These are phyloP conservation scores for Rallus limicola DNA, from an alignment of 2,113 vertebrate species.

Conservation along the genomic window DNA sequence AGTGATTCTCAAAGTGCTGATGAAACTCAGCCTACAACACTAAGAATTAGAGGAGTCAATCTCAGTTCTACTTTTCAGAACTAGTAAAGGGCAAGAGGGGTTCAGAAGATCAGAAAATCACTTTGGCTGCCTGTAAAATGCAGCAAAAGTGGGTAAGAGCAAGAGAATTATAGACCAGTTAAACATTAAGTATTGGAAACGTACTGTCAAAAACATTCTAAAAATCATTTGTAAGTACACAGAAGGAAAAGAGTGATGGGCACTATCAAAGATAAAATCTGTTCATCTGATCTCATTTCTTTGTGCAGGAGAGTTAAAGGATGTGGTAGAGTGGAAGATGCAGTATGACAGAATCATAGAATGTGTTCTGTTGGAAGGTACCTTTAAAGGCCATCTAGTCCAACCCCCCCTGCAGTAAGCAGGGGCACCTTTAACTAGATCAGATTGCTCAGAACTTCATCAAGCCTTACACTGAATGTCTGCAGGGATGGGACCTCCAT, in stretches of 20 bases:
- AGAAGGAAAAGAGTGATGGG: not conserved
- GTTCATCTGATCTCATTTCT: not conserved
- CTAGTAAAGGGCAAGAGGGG: not conserved
- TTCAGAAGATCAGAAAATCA: not conserved
- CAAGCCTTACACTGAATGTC: too few relatives aligned
- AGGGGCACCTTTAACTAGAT: too few relatives aligned
- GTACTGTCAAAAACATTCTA: not conserved
- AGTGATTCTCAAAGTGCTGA: not conserved
- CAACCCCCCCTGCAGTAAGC: too few relatives aligned
- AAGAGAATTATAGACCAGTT: not conserved
- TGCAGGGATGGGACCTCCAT: too few relatives aligned
- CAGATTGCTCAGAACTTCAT: too few relatives aligned
- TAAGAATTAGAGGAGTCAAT: not conserved
- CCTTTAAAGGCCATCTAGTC: too few relatives aligned
- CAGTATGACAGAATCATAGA: not conserved
- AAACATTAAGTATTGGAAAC: not conserved
- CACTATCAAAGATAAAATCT: not conserved
- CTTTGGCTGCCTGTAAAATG: not conserved
- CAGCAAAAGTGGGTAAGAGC: not conserved
- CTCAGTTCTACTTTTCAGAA: not conserved
- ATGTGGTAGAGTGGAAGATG: not conserved
- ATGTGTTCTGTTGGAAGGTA: too few relatives aligned
- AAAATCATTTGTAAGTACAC: not conserved
- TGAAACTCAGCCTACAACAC: not conserved
- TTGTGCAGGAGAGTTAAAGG: not conserved